Conservation (phyloP, 2,888 invertebrate species). For the Lordiphosa andalusiaca region DNA sequence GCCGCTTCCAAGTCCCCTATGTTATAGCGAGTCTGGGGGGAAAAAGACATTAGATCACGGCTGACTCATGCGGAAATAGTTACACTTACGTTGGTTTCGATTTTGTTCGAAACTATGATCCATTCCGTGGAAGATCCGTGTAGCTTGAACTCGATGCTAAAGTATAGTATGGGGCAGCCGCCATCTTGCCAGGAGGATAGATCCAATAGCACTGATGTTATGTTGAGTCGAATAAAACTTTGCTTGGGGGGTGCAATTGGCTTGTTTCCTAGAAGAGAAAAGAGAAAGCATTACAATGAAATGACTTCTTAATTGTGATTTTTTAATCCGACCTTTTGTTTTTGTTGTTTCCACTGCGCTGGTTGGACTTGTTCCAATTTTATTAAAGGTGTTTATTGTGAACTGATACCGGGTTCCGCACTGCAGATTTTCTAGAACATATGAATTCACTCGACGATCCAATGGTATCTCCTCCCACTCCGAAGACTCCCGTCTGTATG, state of each 20-base stretch:
- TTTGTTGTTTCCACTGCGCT: constrained; percentile 85
- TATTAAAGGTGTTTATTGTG: constrained; percentile 87
- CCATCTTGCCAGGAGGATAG: constrained; percentile 90
- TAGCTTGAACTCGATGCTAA: constrained; percentile 80
- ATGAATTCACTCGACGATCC: constrained; percentile 82
- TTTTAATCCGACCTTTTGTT: constrained; percentile 84
- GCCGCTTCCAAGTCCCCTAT: constrained; percentile 82
- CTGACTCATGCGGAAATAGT: neutral
- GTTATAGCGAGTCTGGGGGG: constrained; percentile 77
- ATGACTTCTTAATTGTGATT: no score
- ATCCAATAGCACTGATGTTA: constrained; percentile 88
- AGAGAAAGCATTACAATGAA: neutral
- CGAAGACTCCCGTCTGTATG: constrained; percentile 81
- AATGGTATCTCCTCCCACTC: constrained; percentile 82
- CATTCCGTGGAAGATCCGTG: constrained; percentile 76
- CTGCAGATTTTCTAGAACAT: constrained; percentile 86
- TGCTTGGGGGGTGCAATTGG: constrained; percentile 87
- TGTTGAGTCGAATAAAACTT: constrained; percentile 87
- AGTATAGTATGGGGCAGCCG: constrained; percentile 89
- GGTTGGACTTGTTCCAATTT: constrained; percentile 87
- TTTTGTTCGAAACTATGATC: constrained; percentile 81
- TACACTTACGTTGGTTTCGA: constrained; percentile 80
- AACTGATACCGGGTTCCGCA: constrained; percentile 90
- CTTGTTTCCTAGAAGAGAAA: constrained; percentile 69
- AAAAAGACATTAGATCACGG: neutral